Evolutionary conservation across 2,888 invertebrate species (phyloP), one percentile per base, ranked within the genome.

Genomic region (Cerastis rubricosa): DNA sequence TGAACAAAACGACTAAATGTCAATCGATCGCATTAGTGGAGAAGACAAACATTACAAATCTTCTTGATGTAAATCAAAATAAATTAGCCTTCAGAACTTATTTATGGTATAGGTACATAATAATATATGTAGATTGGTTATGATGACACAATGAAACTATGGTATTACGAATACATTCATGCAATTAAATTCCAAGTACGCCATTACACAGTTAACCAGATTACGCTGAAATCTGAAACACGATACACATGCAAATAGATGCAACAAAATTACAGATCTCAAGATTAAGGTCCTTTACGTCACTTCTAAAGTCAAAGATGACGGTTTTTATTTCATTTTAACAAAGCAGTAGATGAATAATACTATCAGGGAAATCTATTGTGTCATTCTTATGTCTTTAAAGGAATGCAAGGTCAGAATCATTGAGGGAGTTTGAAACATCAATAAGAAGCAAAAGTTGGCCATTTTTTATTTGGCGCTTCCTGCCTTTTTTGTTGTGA

Each of bases 331-430:
- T 81, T 74, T 83, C 82, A 65, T 74, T 84, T 78, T 73, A 77
- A 80, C 66, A 74, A 80, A 74, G 71, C 65, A 73, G 47, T 71
- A 80, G 76, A 83, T 81, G 79, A 81, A 85, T 83, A 86, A 86
- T 87, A 29, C 87, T 89, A 81, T 83, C 84, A 84, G 71, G 79
- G 70, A 83, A 51, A 25, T 69, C n/a, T 43, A 43, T 81, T 86
- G 64, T 76, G 63, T 54, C 70, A 77, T 40, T 72, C 29, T 74
- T 65, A 82, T 76, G 64, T 85, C 84, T 88, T 88, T 86, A 84
- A 87, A 89, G 81, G 89, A 81, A 75, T 74, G 83, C 93, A 93
- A 94, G 94, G 94, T 87, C 90, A 71, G 81, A 92, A 87, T 89
- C 45, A 92, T 94, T 92, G 86, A 86, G 74, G 74, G 80, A 78